Percentiles rank a stretch among this genome's conserved stretches.
These are phyloP conservation scores for Eupithecia centaureata DNA, from an alignment of 2,888 invertebrate genomes.

Conservation along the genomic window DNA sequence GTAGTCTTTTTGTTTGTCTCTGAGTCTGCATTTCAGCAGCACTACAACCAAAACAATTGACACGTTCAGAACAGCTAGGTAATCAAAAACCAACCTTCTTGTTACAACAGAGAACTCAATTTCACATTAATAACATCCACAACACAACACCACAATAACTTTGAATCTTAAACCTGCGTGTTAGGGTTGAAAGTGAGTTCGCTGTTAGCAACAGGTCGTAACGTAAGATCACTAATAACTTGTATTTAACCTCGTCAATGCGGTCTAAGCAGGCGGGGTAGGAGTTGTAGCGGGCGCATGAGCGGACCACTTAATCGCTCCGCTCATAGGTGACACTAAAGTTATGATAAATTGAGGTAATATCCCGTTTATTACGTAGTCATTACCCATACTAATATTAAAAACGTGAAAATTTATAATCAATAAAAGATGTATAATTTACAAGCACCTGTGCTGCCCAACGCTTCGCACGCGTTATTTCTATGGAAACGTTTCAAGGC, in stretches of 20 bases:
- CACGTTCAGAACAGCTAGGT: constrained; percentile 38
- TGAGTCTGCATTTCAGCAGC: too few species aligned
- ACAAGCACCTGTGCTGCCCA: too few species aligned
- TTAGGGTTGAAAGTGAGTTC: constrained; percentile 18
- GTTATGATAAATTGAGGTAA: too few species aligned
- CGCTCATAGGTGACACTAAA: too few species aligned
- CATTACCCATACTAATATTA: too few species aligned
- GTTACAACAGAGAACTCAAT: constrained; percentile 7
- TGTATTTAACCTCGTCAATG: constrained; percentile 53
- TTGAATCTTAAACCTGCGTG: constrained; percentile 28
- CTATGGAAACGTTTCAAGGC: too few species aligned
- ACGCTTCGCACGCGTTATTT: too few species aligned
- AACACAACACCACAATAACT: not conserved
- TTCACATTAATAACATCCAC: not conserved
- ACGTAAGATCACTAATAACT: constrained; percentile 46
- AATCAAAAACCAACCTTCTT: constrained; percentile 20
- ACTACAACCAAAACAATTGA: constrained; percentile 50
- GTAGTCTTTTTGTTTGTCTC: too few species aligned
- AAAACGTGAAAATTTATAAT: too few species aligned
- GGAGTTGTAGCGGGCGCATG: constrained; percentile 16
- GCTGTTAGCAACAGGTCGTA: constrained; percentile 36
- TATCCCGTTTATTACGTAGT: too few species aligned
- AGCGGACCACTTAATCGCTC: too few species aligned
- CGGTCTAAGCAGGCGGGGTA: constrained; percentile 24
- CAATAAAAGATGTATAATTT: too few species aligned